phyloP scores from a whole-genome alignment of 2,797 vertebrate species.

The Arctocebus calabarensis region DNA sequence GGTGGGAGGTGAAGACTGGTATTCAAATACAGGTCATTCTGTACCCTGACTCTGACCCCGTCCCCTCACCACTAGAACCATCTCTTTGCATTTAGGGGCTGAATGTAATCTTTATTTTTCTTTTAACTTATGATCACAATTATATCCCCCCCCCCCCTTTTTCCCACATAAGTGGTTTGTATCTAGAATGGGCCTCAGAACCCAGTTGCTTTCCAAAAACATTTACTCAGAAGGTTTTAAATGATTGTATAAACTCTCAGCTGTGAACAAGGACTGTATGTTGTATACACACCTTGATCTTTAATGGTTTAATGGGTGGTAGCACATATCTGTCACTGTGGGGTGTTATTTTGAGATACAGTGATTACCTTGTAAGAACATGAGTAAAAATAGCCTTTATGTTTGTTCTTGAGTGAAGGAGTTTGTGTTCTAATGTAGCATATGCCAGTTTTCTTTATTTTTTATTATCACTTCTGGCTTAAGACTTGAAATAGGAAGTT shows the following conservation, averaged over 20 bases:
- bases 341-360: rapidly evolving
- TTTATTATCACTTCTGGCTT: rapidly evolving
- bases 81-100: neutral
- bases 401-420: neutral
- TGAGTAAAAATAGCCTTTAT: neutral
- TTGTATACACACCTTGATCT: neutral
- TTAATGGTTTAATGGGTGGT: rapidly evolving
- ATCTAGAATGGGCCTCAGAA: neutral
- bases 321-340: rapidly evolving
- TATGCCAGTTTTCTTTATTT: neutral
- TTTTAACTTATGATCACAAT: neutral
- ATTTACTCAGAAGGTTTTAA: neutral
- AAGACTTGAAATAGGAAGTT: neutral
- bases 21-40: rapidly evolving
- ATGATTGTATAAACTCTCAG: neutral
- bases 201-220: neutral
- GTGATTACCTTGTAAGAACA: neutral
- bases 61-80: neutral
- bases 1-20: neutral
- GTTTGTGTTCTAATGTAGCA: no score
- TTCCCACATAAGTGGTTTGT: neutral
- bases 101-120: neutral
- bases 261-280: neutral
- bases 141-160: neutral
- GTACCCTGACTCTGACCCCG: neutral